Percentiles rank a stretch among this genome's conserved stretches.
phyloP scores from a whole-genome alignment of 2,797 vertebrate species.

The Sebastes elongatus region DNA sequence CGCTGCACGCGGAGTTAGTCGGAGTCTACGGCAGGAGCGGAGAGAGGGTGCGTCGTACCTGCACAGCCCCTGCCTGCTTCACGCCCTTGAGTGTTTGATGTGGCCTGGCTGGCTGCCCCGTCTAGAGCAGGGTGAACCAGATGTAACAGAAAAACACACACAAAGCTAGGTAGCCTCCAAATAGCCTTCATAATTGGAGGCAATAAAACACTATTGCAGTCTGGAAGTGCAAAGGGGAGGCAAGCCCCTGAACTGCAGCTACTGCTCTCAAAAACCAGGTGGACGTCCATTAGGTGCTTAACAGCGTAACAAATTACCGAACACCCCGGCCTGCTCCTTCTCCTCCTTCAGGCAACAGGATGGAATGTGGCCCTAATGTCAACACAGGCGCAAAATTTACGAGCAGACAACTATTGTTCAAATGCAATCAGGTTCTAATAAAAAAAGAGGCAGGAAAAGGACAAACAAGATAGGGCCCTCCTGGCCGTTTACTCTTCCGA shows the following conservation, averaged over 20 bases:
- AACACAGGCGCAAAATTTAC: conserved; percentile 79
- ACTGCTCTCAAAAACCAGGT: conserved; percentile 81
- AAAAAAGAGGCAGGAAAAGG: conserved; percentile 72
- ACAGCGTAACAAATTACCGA: conserved; percentile 84
- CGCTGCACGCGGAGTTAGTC: background rate
- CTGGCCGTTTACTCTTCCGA: conserved; percentile 79
- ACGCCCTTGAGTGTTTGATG: conserved; percentile 76
- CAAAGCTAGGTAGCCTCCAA: conserved; percentile 77
- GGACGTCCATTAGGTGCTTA: conserved; percentile 82
- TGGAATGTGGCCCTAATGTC: conserved; percentile 79
- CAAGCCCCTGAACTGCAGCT: conserved; percentile 63
- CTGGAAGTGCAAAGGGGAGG: conserved; percentile 77
- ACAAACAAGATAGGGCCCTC: conserved; percentile 64
- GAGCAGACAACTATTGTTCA: conserved; percentile 78
- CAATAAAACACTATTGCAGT: conserved; percentile 81
- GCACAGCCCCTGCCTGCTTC: conserved; percentile 46
- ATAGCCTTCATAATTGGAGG: conserved; percentile 82
- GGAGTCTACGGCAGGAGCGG: conserved; percentile 25
- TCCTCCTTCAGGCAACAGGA: conserved; percentile 66
- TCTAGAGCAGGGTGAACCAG: conserved; percentile 73
- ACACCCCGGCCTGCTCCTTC: conserved; percentile 71
- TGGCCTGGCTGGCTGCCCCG: conserved; percentile 69
- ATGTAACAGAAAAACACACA: conserved; percentile 75
- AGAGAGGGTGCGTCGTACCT: conserved; percentile 48
- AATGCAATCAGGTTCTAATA: conserved; percentile 78